phyloP scores from a whole-genome alignment of 2,113 vertebrate genomes.

The Leucoraja erinaceus region DNA sequence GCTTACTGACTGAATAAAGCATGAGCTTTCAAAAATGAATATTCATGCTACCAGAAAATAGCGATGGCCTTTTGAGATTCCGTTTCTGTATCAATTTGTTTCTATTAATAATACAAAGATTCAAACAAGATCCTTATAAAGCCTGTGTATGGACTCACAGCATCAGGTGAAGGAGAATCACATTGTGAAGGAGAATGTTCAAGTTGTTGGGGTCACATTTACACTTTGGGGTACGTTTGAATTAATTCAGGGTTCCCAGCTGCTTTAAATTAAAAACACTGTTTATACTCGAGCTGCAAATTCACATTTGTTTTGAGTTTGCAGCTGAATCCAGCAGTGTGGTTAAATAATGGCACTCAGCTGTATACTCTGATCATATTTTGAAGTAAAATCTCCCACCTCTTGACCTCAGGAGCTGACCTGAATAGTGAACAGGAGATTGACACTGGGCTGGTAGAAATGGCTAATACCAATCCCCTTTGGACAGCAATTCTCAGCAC shows the following conservation, averaged over 20 bases:
- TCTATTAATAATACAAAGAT: conserved; percentile 26
- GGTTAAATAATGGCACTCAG: conserved; percentile 25
- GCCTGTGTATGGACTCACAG: background rate
- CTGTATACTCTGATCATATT: conserved; percentile 29
- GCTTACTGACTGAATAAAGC: conserved; percentile 28
- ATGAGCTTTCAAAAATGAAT: conserved; percentile 28
- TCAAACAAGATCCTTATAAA: conserved; percentile 13
- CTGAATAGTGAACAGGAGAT: conserved; percentile 23
- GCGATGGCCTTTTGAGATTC: conserved; percentile 12
- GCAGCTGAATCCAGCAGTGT: conserved; percentile 20
- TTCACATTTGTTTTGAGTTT: conserved; percentile 38
- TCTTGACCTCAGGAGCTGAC: conserved; percentile 27
- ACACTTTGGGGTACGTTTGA: conserved; percentile 18
- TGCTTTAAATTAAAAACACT: conserved; percentile 28
- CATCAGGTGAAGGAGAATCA: background rate
- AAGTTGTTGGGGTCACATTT: conserved; percentile 1
- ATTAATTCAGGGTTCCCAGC: conserved; percentile 22
- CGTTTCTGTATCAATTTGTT: conserved; percentile 27
- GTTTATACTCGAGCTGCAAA: conserved; percentile 25
- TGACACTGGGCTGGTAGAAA: background rate
- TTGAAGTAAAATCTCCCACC: conserved; percentile 28
- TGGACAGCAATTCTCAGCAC: background rate
- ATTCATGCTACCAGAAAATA: conserved; percentile 4
- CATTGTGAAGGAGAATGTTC: conserved; percentile 19
- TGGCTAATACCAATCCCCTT: conserved; percentile 17